A percentile compares a stretch with the other conserved stretches of the same genome.
phyloP scores from a whole-genome alignment of 2,797 vertebrate species.

The Tangara arthus region DNA sequence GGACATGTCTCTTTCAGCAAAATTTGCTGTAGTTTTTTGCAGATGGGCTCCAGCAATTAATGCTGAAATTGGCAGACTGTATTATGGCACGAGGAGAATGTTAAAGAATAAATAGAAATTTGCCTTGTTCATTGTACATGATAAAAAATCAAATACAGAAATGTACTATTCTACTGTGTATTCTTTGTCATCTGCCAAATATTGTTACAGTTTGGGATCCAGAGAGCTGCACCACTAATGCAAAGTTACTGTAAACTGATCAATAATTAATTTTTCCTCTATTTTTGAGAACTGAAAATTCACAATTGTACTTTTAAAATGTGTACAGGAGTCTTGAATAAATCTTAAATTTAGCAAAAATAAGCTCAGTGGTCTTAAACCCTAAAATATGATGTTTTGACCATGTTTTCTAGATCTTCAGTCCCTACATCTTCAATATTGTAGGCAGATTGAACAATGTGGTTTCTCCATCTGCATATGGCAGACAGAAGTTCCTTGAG shows the following conservation, averaged over 20 bases:
- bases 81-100: neutral
- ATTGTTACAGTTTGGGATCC: neutral
- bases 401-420: neutral
- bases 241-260: neutral
- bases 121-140: neutral
- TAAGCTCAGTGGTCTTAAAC: neutral
- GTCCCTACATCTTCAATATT: neutral
- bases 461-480: neutral
- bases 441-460: neutral
- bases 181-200: neutral
- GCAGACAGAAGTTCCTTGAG: neutral
- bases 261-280: neutral
- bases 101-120: neutral
- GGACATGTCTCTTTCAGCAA: neutral
- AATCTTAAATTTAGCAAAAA: neutral
- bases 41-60: neutral
- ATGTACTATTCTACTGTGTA: neutral
- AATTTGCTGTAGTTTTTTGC: neutral
- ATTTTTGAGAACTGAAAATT: neutral
- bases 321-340: neutral
- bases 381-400: neutral
- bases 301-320: neutral
- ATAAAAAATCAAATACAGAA: neutral
- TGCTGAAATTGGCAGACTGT: neutral
- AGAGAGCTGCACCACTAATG: neutral